phyloP scores from a whole-genome alignment of 1,140 invertebrate species.

The Neodiprion virginianus region DNA sequence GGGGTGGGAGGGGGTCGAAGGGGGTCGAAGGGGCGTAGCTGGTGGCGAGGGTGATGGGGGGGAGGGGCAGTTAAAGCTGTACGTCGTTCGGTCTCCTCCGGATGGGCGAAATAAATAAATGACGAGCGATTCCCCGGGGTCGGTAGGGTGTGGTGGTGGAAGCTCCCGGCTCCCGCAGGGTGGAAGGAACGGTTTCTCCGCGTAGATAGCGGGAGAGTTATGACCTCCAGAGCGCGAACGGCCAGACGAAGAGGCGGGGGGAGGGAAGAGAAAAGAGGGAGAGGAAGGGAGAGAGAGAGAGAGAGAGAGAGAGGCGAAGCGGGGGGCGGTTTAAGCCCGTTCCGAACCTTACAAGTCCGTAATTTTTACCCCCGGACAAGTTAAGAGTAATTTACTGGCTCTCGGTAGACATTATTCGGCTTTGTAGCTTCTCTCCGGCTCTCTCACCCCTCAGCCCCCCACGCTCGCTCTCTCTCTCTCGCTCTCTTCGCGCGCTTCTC shows the following conservation, averaged over 20 bases:
- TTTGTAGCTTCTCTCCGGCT: slow-evolving; percentile 14
- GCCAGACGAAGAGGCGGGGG: background rate
- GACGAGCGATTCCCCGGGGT: slow-evolving; percentile 50
- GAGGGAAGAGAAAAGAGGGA: slow-evolving; percentile 24
- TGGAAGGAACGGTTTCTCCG: slow-evolving; percentile 43
- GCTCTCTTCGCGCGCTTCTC: background rate
- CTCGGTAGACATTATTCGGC: slow-evolving; percentile 42
- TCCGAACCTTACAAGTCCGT: slow-evolving; percentile 53
- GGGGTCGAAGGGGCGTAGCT: background rate
- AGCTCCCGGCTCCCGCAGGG: slow-evolving; percentile 12
- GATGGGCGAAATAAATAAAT: slow-evolving; percentile 55
- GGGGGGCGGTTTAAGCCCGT: slow-evolving; percentile 42
- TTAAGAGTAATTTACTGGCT: slow-evolving; percentile 60
- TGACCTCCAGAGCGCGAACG: slow-evolving; percentile 32
- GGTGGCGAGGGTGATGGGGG: no score
- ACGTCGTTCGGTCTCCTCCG: slow-evolving; percentile 31
- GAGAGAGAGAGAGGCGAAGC: background rate
- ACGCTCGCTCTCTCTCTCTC: background rate
- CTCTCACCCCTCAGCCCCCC: slow-evolving; percentile 19
- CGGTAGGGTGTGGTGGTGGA: slow-evolving; percentile 3
- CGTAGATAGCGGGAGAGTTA: slow-evolving; percentile 59
- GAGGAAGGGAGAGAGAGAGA: slow-evolving; percentile 22
- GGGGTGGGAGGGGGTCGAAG: background rate
- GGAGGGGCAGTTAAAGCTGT: background rate
- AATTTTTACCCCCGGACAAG: slow-evolving; percentile 59